These are phyloP conservation scores for Stenotaenia linearis DNA, from an alignment of 2,888 invertebrate species.

Conservation along the genomic window DNA sequence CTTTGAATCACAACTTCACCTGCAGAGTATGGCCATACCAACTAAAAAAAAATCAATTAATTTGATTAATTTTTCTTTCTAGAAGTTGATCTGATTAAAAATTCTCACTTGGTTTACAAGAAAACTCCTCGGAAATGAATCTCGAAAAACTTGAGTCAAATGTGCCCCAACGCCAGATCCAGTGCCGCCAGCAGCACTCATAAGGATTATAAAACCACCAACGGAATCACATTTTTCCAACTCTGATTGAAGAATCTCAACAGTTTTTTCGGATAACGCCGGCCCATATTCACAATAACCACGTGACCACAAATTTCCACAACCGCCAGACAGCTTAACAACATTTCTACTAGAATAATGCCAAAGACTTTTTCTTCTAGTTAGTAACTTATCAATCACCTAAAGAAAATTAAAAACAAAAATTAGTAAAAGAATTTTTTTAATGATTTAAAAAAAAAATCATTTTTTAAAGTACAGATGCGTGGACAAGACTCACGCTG, in stretches of 20 bases:
- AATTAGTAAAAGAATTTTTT: background rate
- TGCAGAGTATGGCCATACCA: constrained; percentile 27
- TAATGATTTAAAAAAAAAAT: background rate
- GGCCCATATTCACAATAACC: background rate
- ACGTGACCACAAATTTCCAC: constrained; percentile 27
- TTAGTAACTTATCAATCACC: background rate
- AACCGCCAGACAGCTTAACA: background rate
- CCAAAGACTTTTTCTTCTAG: background rate
- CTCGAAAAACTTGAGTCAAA: background rate
- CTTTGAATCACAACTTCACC: constrained; percentile 29
- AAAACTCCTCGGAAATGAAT: background rate
- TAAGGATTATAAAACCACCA: background rate
- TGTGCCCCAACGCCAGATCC: constrained; percentile 27
- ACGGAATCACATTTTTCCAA: constrained; percentile 28
- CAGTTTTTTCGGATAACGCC: background rate
- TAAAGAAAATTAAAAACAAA: constrained; percentile 2
- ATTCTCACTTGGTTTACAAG: background rate
- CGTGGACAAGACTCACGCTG: too few species aligned
- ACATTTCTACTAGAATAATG: background rate
- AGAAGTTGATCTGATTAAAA: background rate
- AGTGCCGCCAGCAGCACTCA: constrained; percentile 31
- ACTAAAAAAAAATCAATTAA: background rate
- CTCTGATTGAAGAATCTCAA: background rate
- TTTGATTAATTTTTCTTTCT: too few species aligned
- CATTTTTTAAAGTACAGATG: too few species aligned